Evolutionary conservation across 2,888 invertebrate species (phyloP).

Genomic region (Microctonus aethiopoides): DNA sequence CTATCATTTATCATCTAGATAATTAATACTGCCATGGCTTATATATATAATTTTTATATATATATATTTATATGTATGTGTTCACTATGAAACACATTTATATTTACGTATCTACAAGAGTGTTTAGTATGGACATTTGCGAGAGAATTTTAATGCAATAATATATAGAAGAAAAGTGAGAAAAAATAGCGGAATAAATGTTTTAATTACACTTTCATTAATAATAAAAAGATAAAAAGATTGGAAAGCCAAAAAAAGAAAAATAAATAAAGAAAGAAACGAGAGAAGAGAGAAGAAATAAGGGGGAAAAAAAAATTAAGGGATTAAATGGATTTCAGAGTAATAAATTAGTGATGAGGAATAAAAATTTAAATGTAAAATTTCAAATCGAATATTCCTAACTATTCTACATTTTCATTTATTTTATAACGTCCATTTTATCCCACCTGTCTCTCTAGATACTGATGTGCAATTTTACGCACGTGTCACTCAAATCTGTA

Average conservation of each 20-base stretch:
- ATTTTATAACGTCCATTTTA: background rate
- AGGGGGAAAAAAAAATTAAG: background rate
- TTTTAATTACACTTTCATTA: background rate
- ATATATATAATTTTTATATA: constrained; percentile 38
- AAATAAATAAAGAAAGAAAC: no score
- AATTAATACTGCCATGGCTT: constrained; percentile 62
- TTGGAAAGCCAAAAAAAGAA: no score
- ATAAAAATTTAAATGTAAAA: background rate
- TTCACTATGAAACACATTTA: constrained; percentile 20
- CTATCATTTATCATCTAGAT: constrained; percentile 53
- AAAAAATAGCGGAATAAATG: background rate
- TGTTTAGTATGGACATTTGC: background rate
- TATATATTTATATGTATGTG: constrained; percentile 15
- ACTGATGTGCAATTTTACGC: background rate
- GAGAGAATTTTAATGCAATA: background rate
- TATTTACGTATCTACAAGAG: constrained; percentile 24
- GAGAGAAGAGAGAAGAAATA: background rate
- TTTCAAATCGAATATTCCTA: background rate
- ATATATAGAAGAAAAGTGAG: background rate
- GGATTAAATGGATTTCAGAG: background rate
- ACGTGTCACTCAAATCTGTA: background rate
- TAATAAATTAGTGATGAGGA: background rate
- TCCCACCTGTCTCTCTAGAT: background rate
- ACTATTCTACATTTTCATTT: background rate
- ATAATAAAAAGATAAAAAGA: no score